A percentile compares a stretch with the other conserved stretches of the same genome.
phyloP scores from a whole-genome alignment of 1,140 invertebrate genomes.

The Lethocerus indicus region DNA sequence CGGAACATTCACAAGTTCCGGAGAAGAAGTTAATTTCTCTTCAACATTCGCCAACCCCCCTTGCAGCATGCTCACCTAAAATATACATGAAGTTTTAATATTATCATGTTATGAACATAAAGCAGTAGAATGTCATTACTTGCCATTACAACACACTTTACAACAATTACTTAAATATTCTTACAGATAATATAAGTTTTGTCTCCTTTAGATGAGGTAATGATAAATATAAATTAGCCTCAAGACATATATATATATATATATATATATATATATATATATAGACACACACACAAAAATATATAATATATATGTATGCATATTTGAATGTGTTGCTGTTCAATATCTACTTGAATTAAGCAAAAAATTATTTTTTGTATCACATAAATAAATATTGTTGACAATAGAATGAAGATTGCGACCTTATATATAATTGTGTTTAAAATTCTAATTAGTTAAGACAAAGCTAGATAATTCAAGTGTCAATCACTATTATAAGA shows the following conservation, averaged over 20 bases:
- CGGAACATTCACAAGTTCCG: conserved; percentile 36
- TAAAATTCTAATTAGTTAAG: background rate
- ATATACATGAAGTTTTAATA: too few relatives aligned
- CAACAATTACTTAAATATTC: background rate
- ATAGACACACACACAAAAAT: too few relatives aligned
- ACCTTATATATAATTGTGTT: background rate
- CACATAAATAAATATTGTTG: too few relatives aligned
- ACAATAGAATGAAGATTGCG: too few relatives aligned
- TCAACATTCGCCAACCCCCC: conserved; percentile 32
- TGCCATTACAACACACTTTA: background rate
- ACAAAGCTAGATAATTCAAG: background rate
- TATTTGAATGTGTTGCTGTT: too few relatives aligned
- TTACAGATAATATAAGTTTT: background rate
- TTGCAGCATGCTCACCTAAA: conserved; percentile 28
- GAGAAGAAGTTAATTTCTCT: conserved; percentile 33
- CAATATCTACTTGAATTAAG: too few relatives aligned
- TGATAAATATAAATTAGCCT: too few relatives aligned
- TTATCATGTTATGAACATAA: conserved; percentile 8
- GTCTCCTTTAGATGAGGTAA: background rate
- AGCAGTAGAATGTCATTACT: background rate
- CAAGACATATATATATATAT: background rate
- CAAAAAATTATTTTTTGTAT: too few relatives aligned
- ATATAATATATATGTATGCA: too few relatives aligned
- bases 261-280: too few relatives aligned
- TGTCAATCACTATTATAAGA: background rate